Conservation (phyloP, 2,113 vertebrate genomes). For the Notothenia rossii region DNA sequence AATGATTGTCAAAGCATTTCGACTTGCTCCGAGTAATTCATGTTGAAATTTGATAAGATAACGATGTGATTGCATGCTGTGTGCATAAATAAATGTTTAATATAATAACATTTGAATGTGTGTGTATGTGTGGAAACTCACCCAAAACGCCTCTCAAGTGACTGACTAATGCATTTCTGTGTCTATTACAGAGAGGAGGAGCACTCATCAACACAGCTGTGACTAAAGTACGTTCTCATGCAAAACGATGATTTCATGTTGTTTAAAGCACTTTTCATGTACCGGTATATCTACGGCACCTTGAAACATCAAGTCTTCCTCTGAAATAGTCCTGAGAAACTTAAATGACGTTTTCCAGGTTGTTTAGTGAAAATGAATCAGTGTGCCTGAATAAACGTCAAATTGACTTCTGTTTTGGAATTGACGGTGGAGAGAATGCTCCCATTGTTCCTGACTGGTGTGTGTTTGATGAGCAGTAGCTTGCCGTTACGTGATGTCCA, state of each 20-base stretch:
- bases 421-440: constrained; percentile 4
- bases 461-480: constrained; percentile 41
- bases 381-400: neutral
- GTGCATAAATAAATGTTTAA: constrained; percentile 11
- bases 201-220: constrained; percentile 94
- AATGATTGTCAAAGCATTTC: neutral
- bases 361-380: neutral
- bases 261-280: too few relatives aligned
- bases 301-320: neutral
- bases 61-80: neutral
- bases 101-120: constrained; percentile 4
- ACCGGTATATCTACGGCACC: neutral
- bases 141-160: neutral
- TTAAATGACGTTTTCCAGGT: neutral
- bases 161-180: constrained; percentile 46
- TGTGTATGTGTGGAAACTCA: constrained; percentile 16
- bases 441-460: constrained; percentile 7
- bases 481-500: constrained; percentile 27
- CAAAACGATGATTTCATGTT: constrained; percentile 13
- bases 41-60: neutral
- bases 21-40: neutral
- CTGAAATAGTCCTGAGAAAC: neutral
- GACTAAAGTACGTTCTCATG: constrained; percentile 90
- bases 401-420: constrained; percentile 5
- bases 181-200: constrained; percentile 88